Percentiles rank a stretch among this genome's conserved stretches.
Evolutionary conservation across 1,140 invertebrate species (phyloP).

Genomic region (Bombus soroeensis): DNA sequence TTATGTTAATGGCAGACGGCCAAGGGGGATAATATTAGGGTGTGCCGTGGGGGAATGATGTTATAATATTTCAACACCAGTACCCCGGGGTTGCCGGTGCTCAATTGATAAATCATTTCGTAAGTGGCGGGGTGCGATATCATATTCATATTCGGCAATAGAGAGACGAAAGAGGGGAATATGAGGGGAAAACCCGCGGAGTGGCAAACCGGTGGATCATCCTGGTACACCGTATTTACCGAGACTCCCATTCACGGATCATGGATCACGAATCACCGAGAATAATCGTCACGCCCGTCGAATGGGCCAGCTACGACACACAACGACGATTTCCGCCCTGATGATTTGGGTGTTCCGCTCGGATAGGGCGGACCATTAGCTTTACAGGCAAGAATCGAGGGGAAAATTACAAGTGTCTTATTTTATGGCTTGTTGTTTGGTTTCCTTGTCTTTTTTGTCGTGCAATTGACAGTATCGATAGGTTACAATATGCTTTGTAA

Average conservation of each 20-base stretch:
- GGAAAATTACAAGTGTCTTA: constrained; percentile 23
- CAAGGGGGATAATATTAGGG: constrained; percentile 77
- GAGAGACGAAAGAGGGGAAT: neutral
- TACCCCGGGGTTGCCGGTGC: constrained; percentile 73
- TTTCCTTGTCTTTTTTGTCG: neutral
- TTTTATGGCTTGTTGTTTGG: neutral
- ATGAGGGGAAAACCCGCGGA: constrained; percentile 24
- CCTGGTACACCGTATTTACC: constrained; percentile 54
- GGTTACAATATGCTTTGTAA: neutral
- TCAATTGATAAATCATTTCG: constrained; percentile 80
- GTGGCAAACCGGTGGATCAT: constrained; percentile 39
- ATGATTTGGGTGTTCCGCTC: constrained; percentile 29
- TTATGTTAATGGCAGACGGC: constrained; percentile 79
- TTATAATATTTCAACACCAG: constrained; percentile 83
- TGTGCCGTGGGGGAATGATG: constrained; percentile 75
- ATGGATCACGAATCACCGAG: constrained; percentile 61
- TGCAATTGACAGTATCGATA: neutral
- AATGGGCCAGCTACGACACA: constrained; percentile 63
- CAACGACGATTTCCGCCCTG: constrained; percentile 59
- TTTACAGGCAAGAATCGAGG: neutral
- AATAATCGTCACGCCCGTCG: constrained; percentile 63
- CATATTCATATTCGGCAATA: constrained; percentile 72
- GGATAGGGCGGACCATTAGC: constrained; percentile 1
- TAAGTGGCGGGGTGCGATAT: constrained; percentile 76
- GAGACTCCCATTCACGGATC: constrained; percentile 68